A percentile compares a stretch with the other conserved stretches of the same genome.
phyloP scores from a whole-genome alignment of 2,797 vertebrate species.

The Crypturellus tataupa region DNA sequence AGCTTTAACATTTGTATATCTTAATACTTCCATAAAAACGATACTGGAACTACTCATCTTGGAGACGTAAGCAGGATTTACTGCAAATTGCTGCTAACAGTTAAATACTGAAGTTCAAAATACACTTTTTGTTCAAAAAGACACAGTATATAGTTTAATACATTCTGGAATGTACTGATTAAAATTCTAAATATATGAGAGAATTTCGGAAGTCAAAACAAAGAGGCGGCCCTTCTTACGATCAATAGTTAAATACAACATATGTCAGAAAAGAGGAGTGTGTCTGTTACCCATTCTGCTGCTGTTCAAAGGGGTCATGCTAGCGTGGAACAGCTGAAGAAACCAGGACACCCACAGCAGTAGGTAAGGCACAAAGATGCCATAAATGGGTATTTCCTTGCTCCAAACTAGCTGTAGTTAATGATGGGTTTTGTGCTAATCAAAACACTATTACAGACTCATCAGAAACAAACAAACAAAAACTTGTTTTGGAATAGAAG shows the following conservation, averaged over 20 bases:
- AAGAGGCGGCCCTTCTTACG: background rate
- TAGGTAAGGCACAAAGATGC: background rate
- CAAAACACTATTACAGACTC: background rate
- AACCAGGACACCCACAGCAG: background rate
- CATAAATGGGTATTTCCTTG: background rate
- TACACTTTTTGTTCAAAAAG: background rate
- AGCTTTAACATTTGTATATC: background rate
- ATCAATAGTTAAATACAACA: background rate
- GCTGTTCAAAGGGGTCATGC: rapidly evolving
- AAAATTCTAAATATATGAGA: background rate
- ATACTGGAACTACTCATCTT: background rate
- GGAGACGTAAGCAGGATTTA: background rate
- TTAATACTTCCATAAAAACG: background rate
- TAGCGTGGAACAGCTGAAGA: background rate
- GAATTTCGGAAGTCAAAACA: background rate
- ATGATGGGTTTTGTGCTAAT: background rate
- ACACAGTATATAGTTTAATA: background rate
- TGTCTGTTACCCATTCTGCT: background rate
- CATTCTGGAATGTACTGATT: background rate
- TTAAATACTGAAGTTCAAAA: background rate
- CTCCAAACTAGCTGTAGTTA: background rate
- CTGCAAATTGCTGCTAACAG: background rate
- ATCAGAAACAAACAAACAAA: background rate
- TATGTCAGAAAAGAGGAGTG: background rate
- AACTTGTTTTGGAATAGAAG: background rate